Base-by-base conservation (phyloP, 2,797 vertebrate species). In the Hippoglossus hippoglossus region DNA sequence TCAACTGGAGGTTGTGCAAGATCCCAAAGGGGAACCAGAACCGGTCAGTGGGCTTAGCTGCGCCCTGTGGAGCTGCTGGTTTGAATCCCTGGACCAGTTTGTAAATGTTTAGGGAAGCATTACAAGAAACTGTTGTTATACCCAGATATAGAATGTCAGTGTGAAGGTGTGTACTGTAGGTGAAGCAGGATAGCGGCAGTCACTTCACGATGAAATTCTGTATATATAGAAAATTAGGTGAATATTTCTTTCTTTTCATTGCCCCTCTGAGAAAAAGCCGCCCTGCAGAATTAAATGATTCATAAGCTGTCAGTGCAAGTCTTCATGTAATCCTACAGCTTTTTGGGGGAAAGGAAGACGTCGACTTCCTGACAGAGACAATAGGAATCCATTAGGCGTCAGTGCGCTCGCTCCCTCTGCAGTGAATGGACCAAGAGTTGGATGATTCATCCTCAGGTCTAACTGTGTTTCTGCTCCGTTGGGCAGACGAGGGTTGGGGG, bases 391-490 rank as follows among this genome's bases (percentile, higher is more conserved):
- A 81, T 83, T 68, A 69, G 70, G 61, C 67, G 8, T 74, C 56
- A 5, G 24, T 22, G 24, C 21, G 50, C 21, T 64, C 49, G 54
- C 44, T 63, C 21, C 53, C 21, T 64, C 52, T 56, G 55, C 69
- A 69, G 34, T 52, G 83, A 80, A 73, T 56, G 66, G 71, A 67
- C 78, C 46, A 53, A 83, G 79, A 79, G 83, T 75, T 65, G 79
- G 85, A 67, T 89, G 82, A 90, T 82, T 89, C 83, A 80, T 81
- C 61, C 66, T 67, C 70, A 39, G 71, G 71, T 85, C 62, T 25
- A 66, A 71, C 49, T 49, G 41, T 72, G 58, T 73, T 79, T 66
- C 36, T 73, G 83, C 75, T 84, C 67, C 69, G 77, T 57, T 67
- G 63, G 56, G 55, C 24, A 7, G 57, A 39, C 69, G 47, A 57